Evolutionary conservation across 2,888 invertebrate species (phyloP).

Genomic region (Phortica magna): DNA sequence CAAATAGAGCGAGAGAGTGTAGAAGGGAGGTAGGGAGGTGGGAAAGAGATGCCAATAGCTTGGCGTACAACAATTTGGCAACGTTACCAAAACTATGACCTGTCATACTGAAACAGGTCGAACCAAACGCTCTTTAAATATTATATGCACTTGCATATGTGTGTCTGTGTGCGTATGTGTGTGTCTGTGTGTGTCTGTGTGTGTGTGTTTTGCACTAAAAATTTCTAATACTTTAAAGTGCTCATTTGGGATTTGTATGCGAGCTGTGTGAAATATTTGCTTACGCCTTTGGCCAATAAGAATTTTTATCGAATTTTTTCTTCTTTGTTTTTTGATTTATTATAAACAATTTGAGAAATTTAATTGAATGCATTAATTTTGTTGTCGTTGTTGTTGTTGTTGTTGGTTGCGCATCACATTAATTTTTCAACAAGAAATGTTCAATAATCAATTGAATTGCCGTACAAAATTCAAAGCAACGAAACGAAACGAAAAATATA

Average conservation of each 20-base stretch:
- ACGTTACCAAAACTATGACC: no score
- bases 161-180: not conserved
- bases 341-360: conserved; percentile 4
- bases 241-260: not conserved
- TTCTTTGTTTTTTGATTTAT: conserved; percentile 5
- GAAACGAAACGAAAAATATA: not conserved
- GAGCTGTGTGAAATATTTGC: not conserved
- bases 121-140: not conserved
- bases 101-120: not conserved
- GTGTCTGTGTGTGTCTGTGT: not conserved
- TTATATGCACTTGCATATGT: not conserved
- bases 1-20: no score
- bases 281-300: not conserved
- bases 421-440: not conserved
- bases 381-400: not conserved
- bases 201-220: no score
- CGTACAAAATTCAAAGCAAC: not conserved
- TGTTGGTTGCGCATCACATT: not conserved
- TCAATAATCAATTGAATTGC: not conserved
- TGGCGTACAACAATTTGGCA: no score
- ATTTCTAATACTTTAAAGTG: no score
- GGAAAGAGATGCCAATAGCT: no score
- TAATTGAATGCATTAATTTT: conserved; percentile 31
- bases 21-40: no score
- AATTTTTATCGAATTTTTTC: not conserved